A percentile compares a stretch with the other conserved stretches of the same genome.
Conservation (phyloP, 2,888 invertebrate species). For the Parochlus steinenii region DNA sequence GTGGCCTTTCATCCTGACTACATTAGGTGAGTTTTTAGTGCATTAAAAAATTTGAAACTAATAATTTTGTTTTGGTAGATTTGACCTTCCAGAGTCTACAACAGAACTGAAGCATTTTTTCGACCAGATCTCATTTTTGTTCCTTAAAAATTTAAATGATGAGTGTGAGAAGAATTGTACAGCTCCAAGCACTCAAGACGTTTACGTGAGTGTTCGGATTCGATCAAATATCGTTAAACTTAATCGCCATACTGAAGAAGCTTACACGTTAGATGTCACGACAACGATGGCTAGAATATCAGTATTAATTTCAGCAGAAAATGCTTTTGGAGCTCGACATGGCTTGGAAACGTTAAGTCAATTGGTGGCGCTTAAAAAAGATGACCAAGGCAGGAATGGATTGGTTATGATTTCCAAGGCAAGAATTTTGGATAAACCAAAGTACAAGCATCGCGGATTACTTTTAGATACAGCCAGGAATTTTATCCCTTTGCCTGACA, state of each 20-base stretch:
- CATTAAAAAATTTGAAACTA: background rate
- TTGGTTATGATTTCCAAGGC: conserved; percentile 45
- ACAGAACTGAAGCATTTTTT: background rate
- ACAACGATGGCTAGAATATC: conserved; percentile 29
- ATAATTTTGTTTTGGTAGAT: too few relatives aligned
- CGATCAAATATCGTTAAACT: conserved; percentile 33
- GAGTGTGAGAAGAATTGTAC: conserved; percentile 40
- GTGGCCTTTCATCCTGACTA: conserved; percentile 40
- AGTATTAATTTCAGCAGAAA: conserved; percentile 39
- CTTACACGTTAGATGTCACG: conserved; percentile 42
- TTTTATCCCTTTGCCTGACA: conserved; percentile 53
- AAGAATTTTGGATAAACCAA: conserved; percentile 58
- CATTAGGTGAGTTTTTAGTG: conserved; percentile 30
- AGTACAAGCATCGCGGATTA: conserved; percentile 70
- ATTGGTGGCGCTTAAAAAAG: conserved; percentile 32
- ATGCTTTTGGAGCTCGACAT: conserved; percentile 58
- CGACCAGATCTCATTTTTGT: conserved; percentile 5
- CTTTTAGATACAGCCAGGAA: conserved; percentile 81
- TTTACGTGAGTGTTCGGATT: conserved; percentile 40
- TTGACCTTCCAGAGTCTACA: too few relatives aligned
- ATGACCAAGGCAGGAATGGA: conserved; percentile 28
- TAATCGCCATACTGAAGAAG: conserved; percentile 52
- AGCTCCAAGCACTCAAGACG: conserved; percentile 31
- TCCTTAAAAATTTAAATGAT: conserved; percentile 33
- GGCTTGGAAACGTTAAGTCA: conserved; percentile 62